Evolutionary conservation across 2,888 invertebrate genomes (phyloP).

Genomic region (Eudasyphora cyanicolor): DNA sequence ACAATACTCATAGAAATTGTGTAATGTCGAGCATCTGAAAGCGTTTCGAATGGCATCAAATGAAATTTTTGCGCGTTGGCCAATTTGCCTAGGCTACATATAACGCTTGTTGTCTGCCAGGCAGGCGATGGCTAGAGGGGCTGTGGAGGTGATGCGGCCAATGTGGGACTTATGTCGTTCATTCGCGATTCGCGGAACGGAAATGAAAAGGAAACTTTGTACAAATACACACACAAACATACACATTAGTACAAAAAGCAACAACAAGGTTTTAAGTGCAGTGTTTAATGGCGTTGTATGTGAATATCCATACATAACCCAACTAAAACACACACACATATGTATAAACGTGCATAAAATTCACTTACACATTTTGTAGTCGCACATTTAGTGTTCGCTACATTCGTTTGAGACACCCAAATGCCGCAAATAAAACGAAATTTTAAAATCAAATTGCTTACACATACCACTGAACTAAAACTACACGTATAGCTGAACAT

Average conservation of each 20-base stretch:
- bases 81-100: not conserved
- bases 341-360: not conserved
- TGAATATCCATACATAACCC: not conserved
- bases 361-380: constrained; percentile 5
- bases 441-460: not conserved
- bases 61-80: not conserved
- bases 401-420: not conserved
- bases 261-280: not conserved
- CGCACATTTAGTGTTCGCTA: not conserved
- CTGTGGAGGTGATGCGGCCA: not conserved
- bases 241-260: not conserved
- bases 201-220: constrained; percentile 6
- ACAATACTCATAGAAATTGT: not conserved
- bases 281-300: not conserved
- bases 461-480: not conserved
- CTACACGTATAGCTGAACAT: not conserved
- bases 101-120: not conserved
- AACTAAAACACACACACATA: not conserved
- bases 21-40: not conserved
- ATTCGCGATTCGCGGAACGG: not conserved
- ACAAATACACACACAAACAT: not conserved
- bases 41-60: constrained; percentile 2
- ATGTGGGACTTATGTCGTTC: not conserved
- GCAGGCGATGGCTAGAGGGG: not conserved
- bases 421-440: not conserved